phyloP scores from a whole-genome alignment of 1,140 invertebrate species.

The Drosophila sp. region DNA sequence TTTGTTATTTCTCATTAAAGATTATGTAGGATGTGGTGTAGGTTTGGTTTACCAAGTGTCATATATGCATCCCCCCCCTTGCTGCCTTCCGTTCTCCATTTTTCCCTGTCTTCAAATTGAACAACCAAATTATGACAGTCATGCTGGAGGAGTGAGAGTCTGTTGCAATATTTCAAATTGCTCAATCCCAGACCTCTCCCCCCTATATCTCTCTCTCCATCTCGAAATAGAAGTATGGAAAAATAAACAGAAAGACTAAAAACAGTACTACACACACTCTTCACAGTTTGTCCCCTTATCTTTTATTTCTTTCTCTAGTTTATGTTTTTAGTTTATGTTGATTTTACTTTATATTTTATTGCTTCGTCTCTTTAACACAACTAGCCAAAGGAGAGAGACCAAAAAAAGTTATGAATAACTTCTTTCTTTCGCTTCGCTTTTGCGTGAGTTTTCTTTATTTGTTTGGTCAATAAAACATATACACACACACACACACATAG shows the following conservation, averaged over 20 bases:
- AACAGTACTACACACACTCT: conserved; percentile 35
- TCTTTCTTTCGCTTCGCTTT: conserved; percentile 29
- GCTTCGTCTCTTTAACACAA: conserved; percentile 23
- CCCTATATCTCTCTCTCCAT: conserved; percentile 27
- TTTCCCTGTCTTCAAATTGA: conserved; percentile 18
- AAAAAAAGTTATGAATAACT: conserved; percentile 42
- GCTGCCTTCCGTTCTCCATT: not conserved
- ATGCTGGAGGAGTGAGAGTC: conserved; percentile 30
- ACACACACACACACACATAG: conserved; percentile 36
- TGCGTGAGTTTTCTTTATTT: conserved; percentile 30
- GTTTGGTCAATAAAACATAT: conserved; percentile 23
- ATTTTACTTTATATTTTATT: conserved; percentile 30
- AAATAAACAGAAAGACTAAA: conserved; percentile 60
- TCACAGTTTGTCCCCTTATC: not conserved
- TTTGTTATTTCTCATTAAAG: not conserved
- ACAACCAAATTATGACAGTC: conserved; percentile 46
- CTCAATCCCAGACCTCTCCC: conserved; percentile 45
- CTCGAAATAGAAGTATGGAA: conserved; percentile 36
- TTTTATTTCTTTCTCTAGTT: conserved; percentile 1
- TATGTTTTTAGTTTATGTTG: conserved; percentile 20
- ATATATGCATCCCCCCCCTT: not conserved
- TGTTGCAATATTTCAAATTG: conserved; percentile 76
- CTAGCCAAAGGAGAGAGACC: conserved; percentile 30
- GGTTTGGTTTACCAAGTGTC: not conserved
- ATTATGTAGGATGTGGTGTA: not conserved